Evolutionary conservation across 2,888 invertebrate genomes (phyloP), one percentile per base, ranked within the genome.

Genomic region (Drosophila dives): DNA sequence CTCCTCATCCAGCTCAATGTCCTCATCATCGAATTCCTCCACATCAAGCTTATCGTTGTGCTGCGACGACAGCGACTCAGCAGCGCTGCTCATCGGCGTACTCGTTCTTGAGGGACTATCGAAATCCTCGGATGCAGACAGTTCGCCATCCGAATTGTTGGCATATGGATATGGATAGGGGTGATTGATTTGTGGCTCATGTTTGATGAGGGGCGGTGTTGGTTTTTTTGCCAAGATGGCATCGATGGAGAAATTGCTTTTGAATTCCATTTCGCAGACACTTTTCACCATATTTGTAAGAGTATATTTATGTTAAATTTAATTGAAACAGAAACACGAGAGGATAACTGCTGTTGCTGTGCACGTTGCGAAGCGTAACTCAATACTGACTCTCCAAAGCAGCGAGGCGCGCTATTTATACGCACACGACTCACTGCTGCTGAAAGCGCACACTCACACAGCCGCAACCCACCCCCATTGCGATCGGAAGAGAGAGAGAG

Each of bases 181-280:
- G 2, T 82, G 74, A 56, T 42, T 56, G 20, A 56, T 56, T 40
- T 42, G 40, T 56, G 67, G 56, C 29, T 80, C 73, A 34, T 79
- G 72, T 45, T 79, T 75, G 49, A 78, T 72, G 55, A 53, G 64
- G 48, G 78, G 69, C 8, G 64, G 54, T 61, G 75, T 61, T 51
- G 77, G 83, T 66, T 67, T 91, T 64, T 96, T 96, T 26, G 97
- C 96, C 60, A 97, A 93, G 80, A 97, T 95, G 89, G 96, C 96
- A 90, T 96, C 96, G 91, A 97, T 97, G 90, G 96, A 96, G 94
- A 97, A 97, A 92, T 95, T 96, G 91, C 96, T 96, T 93, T 95
- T 95, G 77, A 92, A 91, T 77, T 92, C 92, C 89, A 92, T 91
- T 77, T 91, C 86, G 66, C 84, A 86, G 74, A 91, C 90, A 85